Base-by-base conservation (phyloP, 2,888 invertebrate species). In the Pollenia griseotomentosa region DNA sequence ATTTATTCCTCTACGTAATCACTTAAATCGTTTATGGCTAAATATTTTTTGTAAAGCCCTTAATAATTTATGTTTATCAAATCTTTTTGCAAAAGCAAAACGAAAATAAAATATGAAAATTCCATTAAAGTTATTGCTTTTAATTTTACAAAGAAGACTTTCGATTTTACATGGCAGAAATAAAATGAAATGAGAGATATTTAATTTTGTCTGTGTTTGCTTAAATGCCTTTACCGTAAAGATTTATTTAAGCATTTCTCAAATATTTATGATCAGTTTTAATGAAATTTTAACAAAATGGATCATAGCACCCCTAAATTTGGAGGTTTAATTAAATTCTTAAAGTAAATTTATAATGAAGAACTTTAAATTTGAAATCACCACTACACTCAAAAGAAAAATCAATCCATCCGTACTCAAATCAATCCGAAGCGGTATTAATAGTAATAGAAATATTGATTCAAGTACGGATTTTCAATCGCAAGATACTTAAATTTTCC, bases 61-160 rank as follows among this genome's bases (percentile, higher is more conserved):
- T 57, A 73, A 73, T 46, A 19, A 23, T 73, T 16, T 73, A n/a
- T 59, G 46, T 19, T 73, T 57, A 73, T 46, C 4, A 55, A 55
- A 19, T 6, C 6, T 33, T 6, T 33, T 33, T 33, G 33, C 6
- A 46, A 10, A 3, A 42, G 12, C 2, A 5, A 53, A 53, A 23
- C 23, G 23, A 51, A 65, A 33, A n/a, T 40, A 33, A 19, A 12
- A 23, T n/a, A n/a, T 73, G n/a, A 23, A 46, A 59, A 59, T 46
- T 59, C 14, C 23, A 73, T 23, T 73, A 59, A 12, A 44, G 44
- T 42, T 33, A 53, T 12, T 16, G 23, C 5, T 23, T 44, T 8
- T 53, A 16, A 40, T 33, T 53, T 33, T 2, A 33, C 14, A 23
- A 5, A 8, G 14, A 33, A 59, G 9, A 2, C 33, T 23, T 7